These are phyloP conservation scores for Coccyzus lansbergi DNA, from an alignment of 2,797 vertebrate species.

Conservation along the genomic window DNA sequence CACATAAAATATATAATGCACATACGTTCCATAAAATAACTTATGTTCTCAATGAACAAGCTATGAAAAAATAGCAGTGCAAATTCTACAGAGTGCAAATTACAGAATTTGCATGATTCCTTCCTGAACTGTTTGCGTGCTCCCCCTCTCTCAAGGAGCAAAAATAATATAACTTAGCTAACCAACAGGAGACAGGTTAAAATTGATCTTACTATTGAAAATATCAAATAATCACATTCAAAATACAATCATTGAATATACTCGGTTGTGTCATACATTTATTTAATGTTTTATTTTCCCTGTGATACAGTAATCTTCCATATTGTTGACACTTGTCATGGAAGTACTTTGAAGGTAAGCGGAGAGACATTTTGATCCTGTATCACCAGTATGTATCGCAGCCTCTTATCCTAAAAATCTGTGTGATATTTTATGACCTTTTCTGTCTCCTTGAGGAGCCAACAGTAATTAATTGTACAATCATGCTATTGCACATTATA, in stretches of 20 bases:
- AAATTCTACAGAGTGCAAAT: neutral
- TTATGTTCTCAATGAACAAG: neutral
- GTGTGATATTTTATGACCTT: neutral
- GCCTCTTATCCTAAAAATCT: neutral
- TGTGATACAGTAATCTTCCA: neutral
- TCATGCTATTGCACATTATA: neutral
- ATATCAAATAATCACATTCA: neutral
- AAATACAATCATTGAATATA: neutral
- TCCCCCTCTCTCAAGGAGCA: rapidly evolving
- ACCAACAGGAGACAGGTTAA: neutral
- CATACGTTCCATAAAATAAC: neutral
- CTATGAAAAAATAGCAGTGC: neutral
- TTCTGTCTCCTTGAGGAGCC: neutral
- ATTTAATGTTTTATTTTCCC: neutral
- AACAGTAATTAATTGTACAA: neutral
- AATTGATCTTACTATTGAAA: neutral
- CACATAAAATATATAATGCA: neutral
- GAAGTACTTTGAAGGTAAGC: neutral
- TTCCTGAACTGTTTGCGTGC: neutral
- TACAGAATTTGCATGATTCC: neutral
- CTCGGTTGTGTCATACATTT: neutral
- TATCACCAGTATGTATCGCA: neutral
- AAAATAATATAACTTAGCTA: neutral
- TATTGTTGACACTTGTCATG: neutral
- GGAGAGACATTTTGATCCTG: neutral